Percentiles rank a stretch among this genome's conserved stretches.
Evolutionary conservation across 1,140 invertebrate genomes (phyloP).

Genomic region (Laupala kohalensis): DNA sequence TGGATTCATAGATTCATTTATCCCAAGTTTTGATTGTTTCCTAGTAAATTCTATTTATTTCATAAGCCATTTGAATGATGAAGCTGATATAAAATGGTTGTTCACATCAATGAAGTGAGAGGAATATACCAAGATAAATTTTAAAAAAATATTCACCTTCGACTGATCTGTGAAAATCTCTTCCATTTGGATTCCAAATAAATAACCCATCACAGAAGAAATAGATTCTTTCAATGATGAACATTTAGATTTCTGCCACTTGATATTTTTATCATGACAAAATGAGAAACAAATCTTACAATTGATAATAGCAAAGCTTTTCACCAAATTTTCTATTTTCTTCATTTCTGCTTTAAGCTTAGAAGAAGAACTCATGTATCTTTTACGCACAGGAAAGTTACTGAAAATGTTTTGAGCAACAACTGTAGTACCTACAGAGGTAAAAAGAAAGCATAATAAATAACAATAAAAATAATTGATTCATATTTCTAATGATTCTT

Average conservation of each 20-base stretch:
- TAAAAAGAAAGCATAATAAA: background rate
- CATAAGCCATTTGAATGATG: background rate
- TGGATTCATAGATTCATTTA: background rate
- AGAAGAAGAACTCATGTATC: constrained; percentile 37
- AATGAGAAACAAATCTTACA: constrained; percentile 34
- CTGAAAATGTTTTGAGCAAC: constrained; percentile 41
- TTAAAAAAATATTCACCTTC: background rate
- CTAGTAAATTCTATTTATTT: background rate
- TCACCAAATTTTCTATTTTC: constrained; percentile 40
- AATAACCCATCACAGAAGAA: constrained; percentile 30
- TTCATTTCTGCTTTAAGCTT: constrained; percentile 42
- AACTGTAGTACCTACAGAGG: constrained; percentile 40
- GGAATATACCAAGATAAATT: too few species aligned
- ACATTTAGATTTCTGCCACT: constrained; percentile 39
- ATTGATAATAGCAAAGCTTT: constrained; percentile 38
- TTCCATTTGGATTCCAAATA: constrained; percentile 22
- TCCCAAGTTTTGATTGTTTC: background rate
- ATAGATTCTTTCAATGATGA: constrained; percentile 31
- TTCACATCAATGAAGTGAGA: too few species aligned
- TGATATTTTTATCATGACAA: constrained; percentile 36
- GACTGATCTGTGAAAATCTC: background rate
- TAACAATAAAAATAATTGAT: background rate
- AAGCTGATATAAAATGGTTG: background rate
- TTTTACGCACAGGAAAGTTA: constrained; percentile 45
- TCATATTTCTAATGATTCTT: background rate